Percentiles rank a stretch among this genome's conserved stretches.
Conservation (phyloP, 2,888 invertebrate species). For the Boloria euphrosyne region DNA sequence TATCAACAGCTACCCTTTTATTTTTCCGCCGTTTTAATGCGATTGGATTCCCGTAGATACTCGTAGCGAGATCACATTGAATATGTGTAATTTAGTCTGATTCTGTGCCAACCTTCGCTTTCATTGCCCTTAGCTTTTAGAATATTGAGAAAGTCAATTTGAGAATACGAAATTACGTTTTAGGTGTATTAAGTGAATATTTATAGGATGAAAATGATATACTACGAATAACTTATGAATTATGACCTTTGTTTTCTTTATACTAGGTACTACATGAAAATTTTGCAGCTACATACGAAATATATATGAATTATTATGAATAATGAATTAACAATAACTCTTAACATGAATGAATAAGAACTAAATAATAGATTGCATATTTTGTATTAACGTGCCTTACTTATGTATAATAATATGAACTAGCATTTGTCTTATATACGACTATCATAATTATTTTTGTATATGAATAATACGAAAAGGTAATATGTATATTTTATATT, state of each 20-base stretch:
- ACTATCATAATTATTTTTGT: too few relatives aligned
- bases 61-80: slow-evolving; percentile 60
- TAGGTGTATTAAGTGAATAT: slow-evolving; percentile 22
- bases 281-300: too few relatives aligned
- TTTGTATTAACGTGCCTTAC: too few relatives aligned
- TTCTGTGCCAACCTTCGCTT: slow-evolving; percentile 57
- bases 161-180: slow-evolving; percentile 19
- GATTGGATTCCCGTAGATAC: slow-evolving; percentile 66
- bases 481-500: too few relatives aligned
- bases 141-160: slow-evolving; percentile 39
- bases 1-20: slow-evolving; percentile 63
- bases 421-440: too few relatives aligned
- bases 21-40: slow-evolving; percentile 68
- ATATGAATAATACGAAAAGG: too few relatives aligned
- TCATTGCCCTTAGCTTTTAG: slow-evolving; percentile 51
- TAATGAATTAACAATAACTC: too few relatives aligned
- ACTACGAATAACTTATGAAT: neutral
- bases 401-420: too few relatives aligned
- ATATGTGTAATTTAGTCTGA: slow-evolving; percentile 60
- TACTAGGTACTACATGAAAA: neutral
- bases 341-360: too few relatives aligned
- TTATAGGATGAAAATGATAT: neutral
- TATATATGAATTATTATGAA: too few relatives aligned
- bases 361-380: too few relatives aligned
- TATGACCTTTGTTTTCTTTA: neutral